Evolutionary conservation across 1,140 invertebrate species (phyloP), one percentile per base, ranked within the genome.

Genomic region (Rhizoglyphus robini): DNA sequence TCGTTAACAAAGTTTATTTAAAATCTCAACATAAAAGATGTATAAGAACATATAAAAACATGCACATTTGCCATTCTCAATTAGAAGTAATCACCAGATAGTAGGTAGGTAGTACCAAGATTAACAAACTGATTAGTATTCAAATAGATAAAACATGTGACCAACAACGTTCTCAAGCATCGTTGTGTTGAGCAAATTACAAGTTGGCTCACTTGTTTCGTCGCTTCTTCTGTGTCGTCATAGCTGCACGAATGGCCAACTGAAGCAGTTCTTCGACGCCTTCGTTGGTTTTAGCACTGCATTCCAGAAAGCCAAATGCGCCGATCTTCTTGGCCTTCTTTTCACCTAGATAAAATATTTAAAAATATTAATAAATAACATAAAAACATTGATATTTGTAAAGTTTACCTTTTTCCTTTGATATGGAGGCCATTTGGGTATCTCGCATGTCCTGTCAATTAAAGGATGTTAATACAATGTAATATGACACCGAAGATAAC

Each of bases 261-360:
- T 99, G 95, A 80, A 99, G 99, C 48, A 99, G 95, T 80, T 98
- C 94, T 73, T 93, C 83, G 54, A 99, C 94, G 73, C 96, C 95
- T 76, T 99, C 96, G 84, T 98, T 99, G 76, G 92, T 98, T 79
- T 99, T 99, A 72, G 96, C 95, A 58, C 94, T 98, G 80, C 96
- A 99, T 81, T 99, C 96, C 69, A 99, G 83, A 81, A 99, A 99
- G 65, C 91, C 92, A 77, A 95, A 98, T 67, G 96, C 96, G 79
- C 94, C 96, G 68, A 99, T 99, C 80, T 97, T 98, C 75, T 99
- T 94, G 46, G 96, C 93, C 92, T 98, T 97, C 54, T 91, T 86
- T 71, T 91, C 85, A 67, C 67, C 60, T 62, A 41, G 38, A 4
- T 4, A 59, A 8, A 32, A n/a, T n/a, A 29, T 11, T 4, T 20